phyloP scores from a whole-genome alignment of 2,888 invertebrate species.

The Augochlorella aurata region DNA sequence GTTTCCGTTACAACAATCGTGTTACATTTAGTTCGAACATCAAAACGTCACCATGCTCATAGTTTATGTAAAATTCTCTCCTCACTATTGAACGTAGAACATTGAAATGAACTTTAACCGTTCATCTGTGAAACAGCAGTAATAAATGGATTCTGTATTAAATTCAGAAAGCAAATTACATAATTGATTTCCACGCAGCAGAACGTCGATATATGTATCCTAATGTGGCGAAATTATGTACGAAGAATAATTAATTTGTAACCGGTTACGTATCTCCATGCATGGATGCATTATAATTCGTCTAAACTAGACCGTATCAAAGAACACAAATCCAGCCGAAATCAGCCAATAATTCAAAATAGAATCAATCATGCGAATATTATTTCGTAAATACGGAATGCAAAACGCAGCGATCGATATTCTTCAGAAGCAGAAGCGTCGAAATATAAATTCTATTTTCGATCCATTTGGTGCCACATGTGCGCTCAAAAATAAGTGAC shows the following conservation, averaged over 20 bases:
- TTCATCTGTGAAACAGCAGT: not conserved
- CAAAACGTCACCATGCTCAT: not conserved
- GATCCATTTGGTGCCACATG: too few species aligned
- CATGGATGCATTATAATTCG: too few species aligned
- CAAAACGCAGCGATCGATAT: not conserved
- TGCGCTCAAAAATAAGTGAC: too few species aligned
- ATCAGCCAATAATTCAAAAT: not conserved
- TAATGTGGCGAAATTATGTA: not conserved
- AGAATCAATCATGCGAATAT: not conserved
- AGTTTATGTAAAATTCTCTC: not conserved
- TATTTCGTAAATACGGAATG: not conserved
- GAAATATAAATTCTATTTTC: not conserved
- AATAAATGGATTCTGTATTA: not conserved
- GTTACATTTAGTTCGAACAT: not conserved
- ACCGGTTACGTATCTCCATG: not conserved
- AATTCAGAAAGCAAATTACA: not conserved
- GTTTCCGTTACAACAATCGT: not conserved
- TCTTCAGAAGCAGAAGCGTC: not conserved
- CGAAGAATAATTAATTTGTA: not conserved
- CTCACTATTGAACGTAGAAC: not conserved
- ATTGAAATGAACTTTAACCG: not conserved
- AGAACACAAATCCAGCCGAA: not conserved
- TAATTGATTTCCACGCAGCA: not conserved
- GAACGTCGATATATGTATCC: not conserved
- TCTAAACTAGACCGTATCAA: too few species aligned